A percentile compares a stretch with the other conserved stretches of the same genome.
Evolutionary conservation across 2,113 vertebrate species (phyloP).

Genomic region (Puffinus mauretanicus): DNA sequence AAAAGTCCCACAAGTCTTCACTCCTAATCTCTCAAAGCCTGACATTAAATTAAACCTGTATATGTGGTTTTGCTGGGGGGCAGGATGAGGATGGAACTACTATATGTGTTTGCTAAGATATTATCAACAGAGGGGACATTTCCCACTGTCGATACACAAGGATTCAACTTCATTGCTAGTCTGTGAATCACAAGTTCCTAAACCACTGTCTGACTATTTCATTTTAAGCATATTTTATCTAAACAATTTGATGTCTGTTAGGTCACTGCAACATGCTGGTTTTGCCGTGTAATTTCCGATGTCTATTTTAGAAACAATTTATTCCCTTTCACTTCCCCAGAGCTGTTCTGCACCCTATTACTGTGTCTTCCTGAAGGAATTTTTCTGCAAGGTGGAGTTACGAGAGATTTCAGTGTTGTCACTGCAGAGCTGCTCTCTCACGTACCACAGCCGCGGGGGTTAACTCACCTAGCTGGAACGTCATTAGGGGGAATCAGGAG

Average conservation of each 20-base stretch:
- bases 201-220: not conserved
- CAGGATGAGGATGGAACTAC: not conserved
- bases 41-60: constrained; percentile 1
- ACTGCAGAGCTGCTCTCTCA: not conserved
- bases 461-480: not conserved
- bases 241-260: not conserved
- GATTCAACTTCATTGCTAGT: not conserved
- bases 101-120: not conserved
- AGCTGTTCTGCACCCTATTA: not conserved
- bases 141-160: not conserved
- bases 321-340: not conserved
- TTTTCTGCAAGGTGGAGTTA: not conserved
- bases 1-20: not conserved
- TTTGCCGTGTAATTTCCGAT: not conserved
- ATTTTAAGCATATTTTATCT: not conserved
- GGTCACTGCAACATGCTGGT: not conserved
- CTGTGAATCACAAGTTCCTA: not conserved
- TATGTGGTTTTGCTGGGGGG: not conserved
- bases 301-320: not conserved
- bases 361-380: not conserved
- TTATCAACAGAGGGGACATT: not conserved
- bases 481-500: not conserved
- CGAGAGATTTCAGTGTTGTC: not conserved
- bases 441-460: not conserved
- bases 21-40: constrained; percentile 14